A percentile compares a stretch with the other conserved stretches of the same genome.
phyloP scores from a whole-genome alignment of 2,113 vertebrate species.

The Oncorhynchus tshawytscha region DNA sequence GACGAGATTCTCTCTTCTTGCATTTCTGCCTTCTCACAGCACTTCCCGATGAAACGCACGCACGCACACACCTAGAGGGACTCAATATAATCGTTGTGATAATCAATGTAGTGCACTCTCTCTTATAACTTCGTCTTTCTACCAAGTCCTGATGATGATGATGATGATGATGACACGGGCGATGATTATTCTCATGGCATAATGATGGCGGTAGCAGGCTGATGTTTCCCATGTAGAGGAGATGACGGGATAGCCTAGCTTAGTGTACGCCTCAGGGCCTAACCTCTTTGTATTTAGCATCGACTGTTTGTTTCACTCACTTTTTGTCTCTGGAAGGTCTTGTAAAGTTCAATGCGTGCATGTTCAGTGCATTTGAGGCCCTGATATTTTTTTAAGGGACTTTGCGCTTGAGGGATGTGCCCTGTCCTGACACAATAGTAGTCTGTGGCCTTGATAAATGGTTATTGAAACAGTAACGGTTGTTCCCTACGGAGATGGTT shows the following conservation, averaged over 20 bases:
- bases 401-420: too few species aligned
- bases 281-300: too few species aligned
- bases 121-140: not conserved
- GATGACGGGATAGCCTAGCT: not conserved
- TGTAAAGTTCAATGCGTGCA: too few species aligned
- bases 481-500: too few species aligned
- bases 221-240: not conserved
- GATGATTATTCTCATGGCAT: slow-evolving; percentile 27
- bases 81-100: not conserved
- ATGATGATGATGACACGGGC: slow-evolving; percentile 23
- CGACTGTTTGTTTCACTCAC: too few species aligned
- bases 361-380: too few species aligned
- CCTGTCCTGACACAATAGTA: not conserved
- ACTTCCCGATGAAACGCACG: slow-evolving; percentile 22
- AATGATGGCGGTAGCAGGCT: not conserved
- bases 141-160: slow-evolving; percentile 8
- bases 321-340: too few species aligned
- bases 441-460: not conserved
- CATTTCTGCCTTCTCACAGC: slow-evolving; percentile 29
- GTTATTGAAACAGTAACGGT: not conserved
- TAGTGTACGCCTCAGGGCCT: too few species aligned
- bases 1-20: slow-evolving; percentile 18
- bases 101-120: not conserved
- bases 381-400: too few species aligned
- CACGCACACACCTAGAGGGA: not conserved